These are phyloP conservation scores for Odocoileus hemionus DNA, from an alignment of 2,113 vertebrate genomes.

Conservation along the genomic window DNA sequence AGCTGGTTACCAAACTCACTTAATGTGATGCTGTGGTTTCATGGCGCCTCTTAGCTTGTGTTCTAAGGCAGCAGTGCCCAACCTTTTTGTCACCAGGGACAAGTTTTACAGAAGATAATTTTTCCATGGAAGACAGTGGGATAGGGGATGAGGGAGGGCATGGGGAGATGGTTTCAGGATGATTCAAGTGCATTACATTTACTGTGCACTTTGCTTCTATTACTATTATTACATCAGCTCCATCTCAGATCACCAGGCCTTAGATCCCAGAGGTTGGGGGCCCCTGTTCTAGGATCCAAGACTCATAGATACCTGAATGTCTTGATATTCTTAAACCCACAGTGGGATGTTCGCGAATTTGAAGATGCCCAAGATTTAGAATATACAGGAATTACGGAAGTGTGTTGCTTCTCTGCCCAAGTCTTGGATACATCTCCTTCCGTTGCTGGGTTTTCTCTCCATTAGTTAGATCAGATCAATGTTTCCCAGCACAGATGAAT, in stretches of 20 bases:
- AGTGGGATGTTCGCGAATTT: fast-evolving
- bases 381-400: no score
- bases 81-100: neutral
- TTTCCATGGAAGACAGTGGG: neutral
- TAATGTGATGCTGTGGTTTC: fast-evolving
- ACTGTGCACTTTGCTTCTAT: neutral
- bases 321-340: neutral
- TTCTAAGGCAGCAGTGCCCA: neutral
- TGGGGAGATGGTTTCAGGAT: neutral
- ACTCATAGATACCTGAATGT: fast-evolving
- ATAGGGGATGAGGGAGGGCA: neutral
- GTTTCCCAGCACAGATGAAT: neutral
- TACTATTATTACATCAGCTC: neutral
- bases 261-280: neutral
- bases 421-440: neutral
- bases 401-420: neutral
- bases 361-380: neutral
- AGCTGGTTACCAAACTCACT: neutral
- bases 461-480: neutral
- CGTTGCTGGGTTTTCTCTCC: neutral
- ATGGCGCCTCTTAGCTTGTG: fast-evolving
- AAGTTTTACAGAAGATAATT: neutral
- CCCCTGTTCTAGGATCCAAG: neutral
- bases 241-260: neutral
- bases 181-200: neutral